A percentile compares a stretch with the other conserved stretches of the same genome.
Evolutionary conservation across 2,113 vertebrate species (phyloP).

Genomic region (Catharus minimus): DNA sequence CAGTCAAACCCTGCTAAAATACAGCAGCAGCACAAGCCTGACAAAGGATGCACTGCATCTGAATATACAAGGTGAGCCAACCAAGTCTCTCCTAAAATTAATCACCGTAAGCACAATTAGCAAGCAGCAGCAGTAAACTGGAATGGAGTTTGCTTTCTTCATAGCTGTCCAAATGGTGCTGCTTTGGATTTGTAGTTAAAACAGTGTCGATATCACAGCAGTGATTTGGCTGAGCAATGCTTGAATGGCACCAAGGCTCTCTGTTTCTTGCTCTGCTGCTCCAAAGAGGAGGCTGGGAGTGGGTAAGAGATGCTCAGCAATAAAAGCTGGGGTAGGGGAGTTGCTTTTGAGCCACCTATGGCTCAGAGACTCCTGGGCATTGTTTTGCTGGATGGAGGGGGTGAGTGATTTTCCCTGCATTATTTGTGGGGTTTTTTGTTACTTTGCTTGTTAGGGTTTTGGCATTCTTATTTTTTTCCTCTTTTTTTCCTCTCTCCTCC

Average conservation of each 20-base stretch:
- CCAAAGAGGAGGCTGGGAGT: background rate
- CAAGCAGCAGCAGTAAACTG: background rate
- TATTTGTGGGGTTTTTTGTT: rapidly evolving
- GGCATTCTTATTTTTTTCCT: no score
- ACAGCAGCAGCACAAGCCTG: background rate
- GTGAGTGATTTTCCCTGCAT: background rate
- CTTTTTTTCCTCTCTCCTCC: background rate
- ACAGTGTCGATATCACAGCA: background rate
- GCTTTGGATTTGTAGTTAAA: background rate
- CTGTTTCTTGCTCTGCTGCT: background rate
- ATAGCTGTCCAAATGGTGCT: background rate
- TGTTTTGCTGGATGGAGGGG: background rate
- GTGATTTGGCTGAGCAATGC: background rate
- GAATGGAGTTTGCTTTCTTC: background rate
- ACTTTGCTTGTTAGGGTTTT: background rate
- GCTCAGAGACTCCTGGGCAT: background rate
- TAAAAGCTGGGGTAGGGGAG: background rate
- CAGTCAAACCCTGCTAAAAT: background rate
- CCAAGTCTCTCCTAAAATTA: background rate
- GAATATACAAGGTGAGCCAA: background rate
- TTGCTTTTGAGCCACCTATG: background rate
- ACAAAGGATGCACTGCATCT: background rate
- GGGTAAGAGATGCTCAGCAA: background rate
- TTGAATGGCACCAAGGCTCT: background rate
- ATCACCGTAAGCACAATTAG: background rate